Evolutionary conservation across 2,888 invertebrate species (phyloP).

Genomic region (Cataglyphis livida): DNA sequence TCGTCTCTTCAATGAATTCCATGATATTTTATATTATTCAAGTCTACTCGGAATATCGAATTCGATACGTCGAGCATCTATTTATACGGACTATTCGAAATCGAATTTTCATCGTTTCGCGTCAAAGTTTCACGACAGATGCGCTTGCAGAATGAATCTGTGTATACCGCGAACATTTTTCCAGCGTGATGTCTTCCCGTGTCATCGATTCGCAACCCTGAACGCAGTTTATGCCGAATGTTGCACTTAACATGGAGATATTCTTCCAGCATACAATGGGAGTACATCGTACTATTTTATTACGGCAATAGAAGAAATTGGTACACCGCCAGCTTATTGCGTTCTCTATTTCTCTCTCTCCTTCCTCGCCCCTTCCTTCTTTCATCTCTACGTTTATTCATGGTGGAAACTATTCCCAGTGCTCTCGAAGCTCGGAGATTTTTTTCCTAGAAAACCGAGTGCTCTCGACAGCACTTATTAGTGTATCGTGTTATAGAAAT

Average conservation of each 20-base stretch:
- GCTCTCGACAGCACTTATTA: background rate
- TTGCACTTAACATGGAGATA: conserved; percentile 34
- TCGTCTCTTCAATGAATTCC: background rate
- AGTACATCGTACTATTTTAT: conserved; percentile 28
- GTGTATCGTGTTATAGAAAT: background rate
- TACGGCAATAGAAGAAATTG: conserved; percentile 41
- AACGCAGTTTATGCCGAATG: conserved; percentile 11
- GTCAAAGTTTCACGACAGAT: background rate
- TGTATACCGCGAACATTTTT: background rate
- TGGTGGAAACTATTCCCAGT: background rate
- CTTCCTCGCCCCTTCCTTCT: background rate
- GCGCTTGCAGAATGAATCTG: background rate
- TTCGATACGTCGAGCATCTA: background rate
- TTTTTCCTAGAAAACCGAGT: background rate
- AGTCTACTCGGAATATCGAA: conserved; percentile 6
- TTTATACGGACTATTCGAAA: background rate
- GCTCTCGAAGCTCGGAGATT: background rate
- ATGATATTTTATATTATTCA: conserved; percentile 9
- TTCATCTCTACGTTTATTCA: background rate
- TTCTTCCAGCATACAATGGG: background rate
- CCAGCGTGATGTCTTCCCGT: background rate
- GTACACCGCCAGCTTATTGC: conserved; percentile 42
- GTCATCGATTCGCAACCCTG: background rate
- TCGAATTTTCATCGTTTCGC: background rate
- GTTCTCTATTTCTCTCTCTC: background rate